phyloP scores from a whole-genome alignment of 2,888 invertebrate species.

The Prenolepis imparis region DNA sequence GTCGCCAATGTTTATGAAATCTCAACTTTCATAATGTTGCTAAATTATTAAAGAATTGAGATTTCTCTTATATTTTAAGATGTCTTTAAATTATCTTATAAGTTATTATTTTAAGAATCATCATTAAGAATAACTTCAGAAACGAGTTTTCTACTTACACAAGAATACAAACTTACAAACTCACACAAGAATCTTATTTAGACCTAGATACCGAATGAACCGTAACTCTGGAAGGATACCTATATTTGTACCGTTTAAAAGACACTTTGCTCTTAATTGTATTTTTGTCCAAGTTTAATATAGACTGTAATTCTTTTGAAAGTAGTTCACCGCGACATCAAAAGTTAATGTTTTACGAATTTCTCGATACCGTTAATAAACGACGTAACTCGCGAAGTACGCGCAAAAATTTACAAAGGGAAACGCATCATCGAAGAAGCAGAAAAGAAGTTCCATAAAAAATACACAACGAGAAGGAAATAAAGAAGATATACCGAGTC shows the following conservation, averaged over 20 bases:
- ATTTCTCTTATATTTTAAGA: too few relatives aligned
- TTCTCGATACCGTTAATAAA: conserved; percentile 22
- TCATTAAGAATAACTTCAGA: background rate
- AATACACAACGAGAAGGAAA: background rate
- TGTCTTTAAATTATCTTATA: too few relatives aligned
- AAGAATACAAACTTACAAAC: background rate
- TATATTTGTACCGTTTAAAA: conserved; percentile 4
- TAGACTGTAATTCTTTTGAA: conserved; percentile 21
- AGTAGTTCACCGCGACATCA: conserved; percentile 22
- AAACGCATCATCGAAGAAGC: background rate
- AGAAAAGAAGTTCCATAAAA: conserved; percentile 10
- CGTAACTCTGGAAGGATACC: background rate
- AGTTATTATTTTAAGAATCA: too few relatives aligned
- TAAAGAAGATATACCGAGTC: conserved; percentile 18
- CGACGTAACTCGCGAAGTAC: conserved; percentile 9
- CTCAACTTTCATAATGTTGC: too few relatives aligned
- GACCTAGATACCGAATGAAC: background rate
- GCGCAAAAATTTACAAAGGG: conserved; percentile 18
- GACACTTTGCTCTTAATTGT: conserved; percentile 11
- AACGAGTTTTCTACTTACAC: background rate
- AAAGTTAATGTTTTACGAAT: conserved; percentile 5
- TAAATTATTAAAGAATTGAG: too few relatives aligned
- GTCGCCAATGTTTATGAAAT: too few relatives aligned
- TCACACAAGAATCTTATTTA: background rate
- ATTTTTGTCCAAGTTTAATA: conserved; percentile 17